phyloP scores from a whole-genome alignment of 2,113 vertebrate species.

The Menidia beryllina region DNA sequence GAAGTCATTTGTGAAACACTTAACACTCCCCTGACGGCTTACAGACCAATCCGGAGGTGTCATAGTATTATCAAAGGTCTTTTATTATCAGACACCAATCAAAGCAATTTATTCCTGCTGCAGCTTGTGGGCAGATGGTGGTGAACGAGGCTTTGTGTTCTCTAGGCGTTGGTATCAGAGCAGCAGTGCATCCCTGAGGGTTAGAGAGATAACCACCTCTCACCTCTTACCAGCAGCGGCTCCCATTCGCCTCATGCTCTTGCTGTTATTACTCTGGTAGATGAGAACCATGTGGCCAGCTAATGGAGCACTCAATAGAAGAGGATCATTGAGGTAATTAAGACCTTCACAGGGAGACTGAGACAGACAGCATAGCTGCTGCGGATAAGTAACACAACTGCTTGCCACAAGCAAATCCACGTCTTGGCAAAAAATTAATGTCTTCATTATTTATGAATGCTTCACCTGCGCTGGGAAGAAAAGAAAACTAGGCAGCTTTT shows the following conservation, averaged over 20 bases:
- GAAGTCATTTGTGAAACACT: constrained; percentile 41
- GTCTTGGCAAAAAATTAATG: background rate
- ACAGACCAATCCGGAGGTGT: constrained; percentile 29
- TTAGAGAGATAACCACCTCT: constrained; percentile 35
- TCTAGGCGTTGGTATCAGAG: constrained; percentile 7
- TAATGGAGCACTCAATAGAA: constrained; percentile 28
- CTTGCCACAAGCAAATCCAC: background rate
- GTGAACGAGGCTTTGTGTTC: constrained; percentile 12
- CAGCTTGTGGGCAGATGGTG: constrained; percentile 10
- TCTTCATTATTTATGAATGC: constrained; percentile 7
- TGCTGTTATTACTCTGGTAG: constrained; percentile 16
- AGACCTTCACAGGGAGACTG: constrained; percentile 14
- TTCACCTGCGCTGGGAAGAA: background rate
- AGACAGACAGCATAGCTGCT: background rate
- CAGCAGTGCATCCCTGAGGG: constrained; percentile 10
- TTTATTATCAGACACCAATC: constrained; percentile 33
- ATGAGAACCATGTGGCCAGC: constrained; percentile 6
- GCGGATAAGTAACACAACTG: background rate
- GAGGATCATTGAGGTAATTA: constrained; percentile 42
- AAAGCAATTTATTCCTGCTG: constrained; percentile 5
- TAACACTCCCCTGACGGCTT: constrained; percentile 18
- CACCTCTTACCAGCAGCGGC: constrained; percentile 28
- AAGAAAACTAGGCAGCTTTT: background rate
- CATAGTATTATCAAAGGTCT: background rate
- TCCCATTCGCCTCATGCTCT: constrained; percentile 19